These are phyloP conservation scores for Araneus ventricosus DNA, from an alignment of 1,140 invertebrate species.

Conservation along the genomic window DNA sequence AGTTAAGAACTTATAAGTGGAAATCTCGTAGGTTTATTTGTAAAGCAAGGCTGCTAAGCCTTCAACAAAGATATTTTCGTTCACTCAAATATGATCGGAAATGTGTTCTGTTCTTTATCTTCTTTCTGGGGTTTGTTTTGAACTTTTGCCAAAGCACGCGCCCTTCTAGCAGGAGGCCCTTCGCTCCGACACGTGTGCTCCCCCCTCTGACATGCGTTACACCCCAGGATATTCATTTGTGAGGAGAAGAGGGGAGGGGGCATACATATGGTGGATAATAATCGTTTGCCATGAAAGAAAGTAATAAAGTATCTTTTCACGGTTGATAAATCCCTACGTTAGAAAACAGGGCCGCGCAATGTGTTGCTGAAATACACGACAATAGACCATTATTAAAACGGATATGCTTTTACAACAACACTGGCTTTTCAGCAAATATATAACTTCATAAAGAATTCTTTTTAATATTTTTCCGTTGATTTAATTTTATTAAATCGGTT, in stretches of 20 bases:
- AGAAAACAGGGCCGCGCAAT: neutral
- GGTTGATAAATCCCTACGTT: neutral
- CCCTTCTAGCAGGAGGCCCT: neutral
- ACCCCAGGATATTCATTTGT: neutral
- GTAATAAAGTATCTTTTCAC: neutral
- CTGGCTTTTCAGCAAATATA: no score
- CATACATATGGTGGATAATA: neutral
- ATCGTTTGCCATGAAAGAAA: neutral
- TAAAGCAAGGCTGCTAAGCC: neutral
- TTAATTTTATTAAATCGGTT: no score
- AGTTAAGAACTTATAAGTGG: neutral
- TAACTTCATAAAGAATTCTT: no score
- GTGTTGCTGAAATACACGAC: neutral
- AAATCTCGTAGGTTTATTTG: neutral
- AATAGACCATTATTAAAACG: neutral
- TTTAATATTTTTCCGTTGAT: no score
- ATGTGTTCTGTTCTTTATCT: neutral
- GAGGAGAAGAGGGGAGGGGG: neutral
- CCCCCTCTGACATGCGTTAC: neutral
- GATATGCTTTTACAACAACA: no score
- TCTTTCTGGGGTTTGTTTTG: neutral
- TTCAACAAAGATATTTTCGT: conserved; percentile 3
- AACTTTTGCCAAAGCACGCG: neutral
- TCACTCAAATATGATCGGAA: neutral
- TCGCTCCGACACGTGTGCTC: neutral